Conservation (phyloP, 2,797 vertebrate species). For the Sebastes alutus region DNA sequence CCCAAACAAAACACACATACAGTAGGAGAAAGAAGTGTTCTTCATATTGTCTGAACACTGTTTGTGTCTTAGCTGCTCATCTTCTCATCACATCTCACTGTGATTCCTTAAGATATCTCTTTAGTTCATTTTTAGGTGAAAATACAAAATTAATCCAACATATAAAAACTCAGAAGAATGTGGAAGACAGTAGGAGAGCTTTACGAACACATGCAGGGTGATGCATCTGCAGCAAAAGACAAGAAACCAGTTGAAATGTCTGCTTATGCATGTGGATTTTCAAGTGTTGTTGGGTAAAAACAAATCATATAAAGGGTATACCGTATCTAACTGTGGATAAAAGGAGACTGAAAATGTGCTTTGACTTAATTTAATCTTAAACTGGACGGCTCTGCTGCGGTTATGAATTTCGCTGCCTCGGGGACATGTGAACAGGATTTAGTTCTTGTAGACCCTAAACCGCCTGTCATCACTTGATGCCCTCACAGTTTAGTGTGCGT, state of each 20-base stretch:
- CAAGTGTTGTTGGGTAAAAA: not conserved
- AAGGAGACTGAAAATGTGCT: slow-evolving; percentile 21
- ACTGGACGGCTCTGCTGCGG: not conserved
- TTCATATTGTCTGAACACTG: slow-evolving; percentile 49
- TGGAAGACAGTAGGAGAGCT: slow-evolving; percentile 60
- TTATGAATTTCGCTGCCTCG: slow-evolving; percentile 2
- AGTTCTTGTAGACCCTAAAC: slow-evolving; percentile 20
- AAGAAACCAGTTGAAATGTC: slow-evolving; percentile 10
- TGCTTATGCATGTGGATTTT: not conserved
- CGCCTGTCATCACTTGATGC: slow-evolving; percentile 32
- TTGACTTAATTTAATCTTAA: slow-evolving; percentile 3
- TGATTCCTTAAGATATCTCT: slow-evolving; percentile 53
- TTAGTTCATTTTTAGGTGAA: slow-evolving; percentile 33
- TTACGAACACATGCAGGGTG: not conserved
- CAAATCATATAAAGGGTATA: not conserved
- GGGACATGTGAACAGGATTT: slow-evolving; percentile 31
- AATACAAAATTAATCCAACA: slow-evolving; percentile 18
- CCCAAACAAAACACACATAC: slow-evolving; percentile 52
- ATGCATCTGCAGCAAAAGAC: slow-evolving; percentile 4
- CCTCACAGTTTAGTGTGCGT: slow-evolving; percentile 10
- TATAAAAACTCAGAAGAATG: slow-evolving; percentile 31
- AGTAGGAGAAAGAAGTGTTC: slow-evolving; percentile 34
- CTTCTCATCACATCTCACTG: slow-evolving; percentile 49
- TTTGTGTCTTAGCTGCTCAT: slow-evolving; percentile 74
- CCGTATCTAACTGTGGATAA: not conserved